Evolutionary conservation across 2,113 vertebrate genomes (phyloP).

Genomic region (Laticauda laticaudata): DNA sequence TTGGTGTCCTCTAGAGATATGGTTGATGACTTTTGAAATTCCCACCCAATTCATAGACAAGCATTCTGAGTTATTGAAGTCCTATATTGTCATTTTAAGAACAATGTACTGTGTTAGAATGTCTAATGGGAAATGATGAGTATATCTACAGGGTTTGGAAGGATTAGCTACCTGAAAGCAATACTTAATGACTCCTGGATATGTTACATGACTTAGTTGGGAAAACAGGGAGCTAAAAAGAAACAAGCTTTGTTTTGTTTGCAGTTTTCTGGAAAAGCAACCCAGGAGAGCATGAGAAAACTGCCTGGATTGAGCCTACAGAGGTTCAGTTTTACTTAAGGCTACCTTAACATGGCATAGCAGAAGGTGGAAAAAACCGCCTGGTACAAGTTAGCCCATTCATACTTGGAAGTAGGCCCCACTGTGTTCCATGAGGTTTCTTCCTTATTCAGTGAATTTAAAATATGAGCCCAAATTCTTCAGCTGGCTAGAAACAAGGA

Average conservation of each 20-base stretch:
- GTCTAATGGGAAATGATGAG: not conserved
- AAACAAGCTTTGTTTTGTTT: not conserved
- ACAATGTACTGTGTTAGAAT: not conserved
- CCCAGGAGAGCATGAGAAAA: not conserved
- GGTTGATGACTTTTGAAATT: not conserved
- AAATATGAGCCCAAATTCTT: not conserved
- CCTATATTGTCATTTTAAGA: not conserved
- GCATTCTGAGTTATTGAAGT: not conserved
- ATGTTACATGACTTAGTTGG: not conserved
- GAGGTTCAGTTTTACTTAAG: not conserved
- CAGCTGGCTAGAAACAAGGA: not conserved
- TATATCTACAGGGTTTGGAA: not conserved
- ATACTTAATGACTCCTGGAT: not conserved
- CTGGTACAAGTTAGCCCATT: not conserved
- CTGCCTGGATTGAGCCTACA: not conserved
- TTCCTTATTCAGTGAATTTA: not conserved
- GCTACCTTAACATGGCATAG: not conserved
- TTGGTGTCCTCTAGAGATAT: not conserved
- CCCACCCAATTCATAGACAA: not conserved
- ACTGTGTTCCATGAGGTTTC: not conserved
- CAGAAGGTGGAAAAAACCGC: not conserved
- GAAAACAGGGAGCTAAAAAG: not conserved
- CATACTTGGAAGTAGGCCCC: not conserved
- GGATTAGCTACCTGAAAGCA: not conserved
- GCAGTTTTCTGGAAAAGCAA: not conserved